Evolutionary conservation across 2,888 invertebrate genomes (phyloP).

Genomic region (Euphydryas editha): DNA sequence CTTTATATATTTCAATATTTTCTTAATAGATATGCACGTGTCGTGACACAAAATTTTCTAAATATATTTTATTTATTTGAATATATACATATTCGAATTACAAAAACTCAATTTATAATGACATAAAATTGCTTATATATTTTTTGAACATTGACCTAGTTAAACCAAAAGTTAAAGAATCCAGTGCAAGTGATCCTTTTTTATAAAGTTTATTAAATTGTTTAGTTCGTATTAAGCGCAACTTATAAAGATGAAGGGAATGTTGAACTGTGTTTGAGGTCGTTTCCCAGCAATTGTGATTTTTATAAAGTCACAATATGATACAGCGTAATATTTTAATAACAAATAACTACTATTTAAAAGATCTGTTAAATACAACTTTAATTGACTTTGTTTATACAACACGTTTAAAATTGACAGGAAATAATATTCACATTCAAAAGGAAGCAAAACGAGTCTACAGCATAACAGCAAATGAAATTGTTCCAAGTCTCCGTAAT

Average conservation of each 20-base stretch:
- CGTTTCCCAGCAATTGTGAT: no score
- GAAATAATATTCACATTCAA: background rate
- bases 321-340: background rate
- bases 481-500: slow-evolving; percentile 72
- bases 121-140: no score
- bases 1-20: background rate
- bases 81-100: no score
- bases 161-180: no score
- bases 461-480: slow-evolving; percentile 73
- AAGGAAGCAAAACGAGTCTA: slow-evolving; percentile 67
- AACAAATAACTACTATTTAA: background rate
- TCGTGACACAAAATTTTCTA: background rate
- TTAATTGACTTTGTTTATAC: background rate
- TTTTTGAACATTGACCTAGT: no score
- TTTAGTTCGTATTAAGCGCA: no score
- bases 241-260: no score
- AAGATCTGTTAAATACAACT: background rate
- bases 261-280: no score
- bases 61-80: no score
- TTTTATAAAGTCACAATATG: background rate
- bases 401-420: slow-evolving; percentile 13
- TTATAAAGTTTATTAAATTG: no score
- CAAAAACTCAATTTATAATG: no score
- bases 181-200: no score
- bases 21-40: background rate